Percentiles rank a stretch among this genome's conserved stretches.
These are phyloP conservation scores for Paramuricea clavata DNA, from an alignment of 92 coral and sea anemone genomes.

Conservation along the genomic window DNA sequence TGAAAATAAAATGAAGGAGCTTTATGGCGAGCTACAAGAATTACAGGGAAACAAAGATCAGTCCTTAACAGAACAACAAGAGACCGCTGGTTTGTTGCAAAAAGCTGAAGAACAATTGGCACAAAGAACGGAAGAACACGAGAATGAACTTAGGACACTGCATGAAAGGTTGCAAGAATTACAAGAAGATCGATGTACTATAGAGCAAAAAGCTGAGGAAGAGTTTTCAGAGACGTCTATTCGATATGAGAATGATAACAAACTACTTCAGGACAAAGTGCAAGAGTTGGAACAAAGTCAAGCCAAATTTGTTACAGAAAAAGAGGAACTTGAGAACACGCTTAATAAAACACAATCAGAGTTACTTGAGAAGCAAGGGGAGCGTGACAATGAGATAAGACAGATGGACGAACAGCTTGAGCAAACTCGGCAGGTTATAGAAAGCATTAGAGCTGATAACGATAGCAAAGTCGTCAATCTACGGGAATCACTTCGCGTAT, in stretches of 20 bases:
- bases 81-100: not conserved
- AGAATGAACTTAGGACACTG: not conserved
- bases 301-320: constrained; percentile 70
- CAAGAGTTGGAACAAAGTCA: constrained; percentile 63
- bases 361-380: constrained; percentile 54
- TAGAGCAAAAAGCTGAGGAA: not conserved
- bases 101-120: not conserved
- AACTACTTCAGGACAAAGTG: constrained; percentile 70
- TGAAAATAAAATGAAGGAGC: constrained; percentile 70
- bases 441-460: constrained; percentile 18
- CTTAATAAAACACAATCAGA: constrained; percentile 70
- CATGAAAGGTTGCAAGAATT: not conserved
- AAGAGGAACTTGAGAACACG: constrained; percentile 74
- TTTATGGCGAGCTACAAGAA: constrained; percentile 58
- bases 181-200: not conserved
- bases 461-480: constrained; percentile 22
- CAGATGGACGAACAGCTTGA: constrained; percentile 49
- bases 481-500: not conserved
- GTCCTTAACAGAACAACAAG: not conserved
- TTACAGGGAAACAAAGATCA: not conserved
- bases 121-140: not conserved
- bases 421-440: constrained; percentile 39
- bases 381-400: constrained; percentile 37
- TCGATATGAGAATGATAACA: constrained; percentile 73
- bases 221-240: not conserved